A percentile compares a stretch with the other conserved stretches of the same genome.
These are phyloP conservation scores for Gobio occitaniae DNA, from an alignment of 2,797 vertebrate species.

Conservation along the genomic window DNA sequence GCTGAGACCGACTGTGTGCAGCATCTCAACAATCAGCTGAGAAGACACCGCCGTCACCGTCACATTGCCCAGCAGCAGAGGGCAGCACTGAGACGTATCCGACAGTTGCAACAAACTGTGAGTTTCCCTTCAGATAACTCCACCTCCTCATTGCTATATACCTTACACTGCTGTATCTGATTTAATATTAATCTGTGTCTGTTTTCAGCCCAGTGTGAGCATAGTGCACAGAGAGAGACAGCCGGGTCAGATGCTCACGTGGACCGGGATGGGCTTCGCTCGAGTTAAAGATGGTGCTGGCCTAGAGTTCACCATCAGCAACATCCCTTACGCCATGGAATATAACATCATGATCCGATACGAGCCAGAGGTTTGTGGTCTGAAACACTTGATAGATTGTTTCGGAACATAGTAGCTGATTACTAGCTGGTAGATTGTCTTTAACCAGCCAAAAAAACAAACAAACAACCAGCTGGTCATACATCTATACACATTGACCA, in stretches of 20 bases:
- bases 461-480: not conserved
- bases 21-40: slow-evolving; percentile 76
- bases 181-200: slow-evolving; percentile 26
- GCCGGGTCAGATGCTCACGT: slow-evolving; percentile 77
- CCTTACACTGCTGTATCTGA: slow-evolving; percentile 10
- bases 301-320: slow-evolving; percentile 81
- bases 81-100: slow-evolving; percentile 71
- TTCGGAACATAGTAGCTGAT: not conserved
- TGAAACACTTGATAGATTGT: not conserved
- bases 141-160: not conserved
- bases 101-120: slow-evolving; percentile 84
- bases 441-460: not conserved
- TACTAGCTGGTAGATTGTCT: not conserved
- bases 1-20: slow-evolving; percentile 82
- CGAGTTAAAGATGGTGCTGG: slow-evolving; percentile 86
- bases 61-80: slow-evolving; percentile 75
- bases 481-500: not conserved
- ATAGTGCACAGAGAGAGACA: slow-evolving; percentile 69
- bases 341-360: slow-evolving; percentile 89
- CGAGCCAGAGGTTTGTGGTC: slow-evolving; percentile 83
- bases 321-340: slow-evolving; percentile 87
- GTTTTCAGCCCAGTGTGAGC: slow-evolving; percentile 80
- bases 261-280: slow-evolving; percentile 85
- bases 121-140: not conserved
- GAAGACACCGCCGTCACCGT: slow-evolving; percentile 75